Evolutionary conservation across 2,797 vertebrate genomes (phyloP).

Genomic region (Hapalemur alaotrensis): DNA sequence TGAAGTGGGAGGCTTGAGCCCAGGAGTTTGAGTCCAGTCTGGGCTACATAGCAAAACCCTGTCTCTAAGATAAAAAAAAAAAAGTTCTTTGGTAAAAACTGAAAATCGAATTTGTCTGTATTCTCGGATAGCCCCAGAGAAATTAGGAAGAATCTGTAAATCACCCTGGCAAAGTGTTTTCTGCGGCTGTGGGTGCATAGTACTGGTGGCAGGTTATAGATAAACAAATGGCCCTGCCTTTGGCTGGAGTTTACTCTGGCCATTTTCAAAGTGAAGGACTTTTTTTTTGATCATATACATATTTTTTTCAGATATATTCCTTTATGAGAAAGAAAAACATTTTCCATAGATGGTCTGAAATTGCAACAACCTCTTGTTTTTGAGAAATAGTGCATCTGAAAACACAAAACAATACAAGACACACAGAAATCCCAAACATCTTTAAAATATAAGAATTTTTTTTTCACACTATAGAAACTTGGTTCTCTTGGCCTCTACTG

Average conservation of each 20-base stretch:
- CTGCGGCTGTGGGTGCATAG: not conserved
- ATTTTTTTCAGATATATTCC: not conserved
- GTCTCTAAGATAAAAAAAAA: not conserved
- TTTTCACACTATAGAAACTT: conserved; percentile 81
- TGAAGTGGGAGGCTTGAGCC: not conserved
- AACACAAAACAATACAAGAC: not conserved
- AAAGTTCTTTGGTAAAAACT: not conserved
- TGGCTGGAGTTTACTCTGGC: not conserved
- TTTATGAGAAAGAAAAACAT: not conserved
- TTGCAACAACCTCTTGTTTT: not conserved
- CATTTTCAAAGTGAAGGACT: not conserved
- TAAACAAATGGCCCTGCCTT: not conserved
- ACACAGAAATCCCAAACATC: not conserved
- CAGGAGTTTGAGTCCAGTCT: not conserved
- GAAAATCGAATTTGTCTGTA: not conserved
- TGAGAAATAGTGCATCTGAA: conserved; percentile 1
- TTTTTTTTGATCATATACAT: not conserved
- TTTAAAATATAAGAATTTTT: conserved; percentile 8
- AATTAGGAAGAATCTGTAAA: not conserved
- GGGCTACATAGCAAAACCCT: not conserved
- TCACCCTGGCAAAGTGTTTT: not conserved
- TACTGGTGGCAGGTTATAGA: not conserved
- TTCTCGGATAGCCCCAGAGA: not conserved
- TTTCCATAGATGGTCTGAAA: not conserved
- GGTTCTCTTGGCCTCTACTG: conserved; percentile 79